phyloP scores from a whole-genome alignment of 2,797 vertebrate species.

The Simalia tracyae region DNA sequence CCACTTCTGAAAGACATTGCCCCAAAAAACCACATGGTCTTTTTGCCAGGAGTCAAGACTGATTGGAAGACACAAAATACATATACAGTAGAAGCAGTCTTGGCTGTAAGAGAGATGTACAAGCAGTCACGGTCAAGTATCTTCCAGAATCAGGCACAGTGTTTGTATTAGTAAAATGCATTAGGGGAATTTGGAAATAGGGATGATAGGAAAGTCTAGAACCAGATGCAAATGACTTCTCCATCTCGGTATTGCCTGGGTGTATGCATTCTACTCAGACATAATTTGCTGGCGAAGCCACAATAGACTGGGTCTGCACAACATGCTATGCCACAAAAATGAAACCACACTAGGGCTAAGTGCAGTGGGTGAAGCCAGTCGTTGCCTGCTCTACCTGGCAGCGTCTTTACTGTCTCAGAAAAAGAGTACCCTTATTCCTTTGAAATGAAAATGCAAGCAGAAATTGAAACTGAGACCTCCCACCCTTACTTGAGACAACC shows the following conservation, averaged over 20 bases:
- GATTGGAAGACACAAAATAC: not conserved
- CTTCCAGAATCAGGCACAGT: not conserved
- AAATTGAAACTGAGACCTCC: not conserved
- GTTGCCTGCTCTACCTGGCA: not conserved
- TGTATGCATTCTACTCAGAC: not conserved
- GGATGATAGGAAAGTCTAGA: not conserved
- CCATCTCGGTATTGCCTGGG: not conserved
- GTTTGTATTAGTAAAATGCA: not conserved
- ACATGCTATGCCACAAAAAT: not conserved
- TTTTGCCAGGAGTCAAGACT: not conserved
- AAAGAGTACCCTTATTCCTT: not conserved
- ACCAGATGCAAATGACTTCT: not conserved
- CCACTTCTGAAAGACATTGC: not conserved
- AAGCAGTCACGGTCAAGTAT: not conserved
- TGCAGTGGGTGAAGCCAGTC: not conserved
- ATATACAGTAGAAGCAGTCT: not conserved
- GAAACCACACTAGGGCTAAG: not conserved
- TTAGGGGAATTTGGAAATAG: not conserved
- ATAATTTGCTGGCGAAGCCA: not conserved
- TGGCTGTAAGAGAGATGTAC: not conserved
- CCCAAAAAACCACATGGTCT: not conserved
- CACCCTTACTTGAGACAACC: not conserved
- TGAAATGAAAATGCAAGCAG: not conserved
- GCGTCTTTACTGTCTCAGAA: not conserved
- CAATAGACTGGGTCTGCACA: not conserved